A percentile compares a stretch with the other conserved stretches of the same genome.
Conservation (phyloP, 1,140 invertebrate genomes). For the Bombus fervidus region DNA sequence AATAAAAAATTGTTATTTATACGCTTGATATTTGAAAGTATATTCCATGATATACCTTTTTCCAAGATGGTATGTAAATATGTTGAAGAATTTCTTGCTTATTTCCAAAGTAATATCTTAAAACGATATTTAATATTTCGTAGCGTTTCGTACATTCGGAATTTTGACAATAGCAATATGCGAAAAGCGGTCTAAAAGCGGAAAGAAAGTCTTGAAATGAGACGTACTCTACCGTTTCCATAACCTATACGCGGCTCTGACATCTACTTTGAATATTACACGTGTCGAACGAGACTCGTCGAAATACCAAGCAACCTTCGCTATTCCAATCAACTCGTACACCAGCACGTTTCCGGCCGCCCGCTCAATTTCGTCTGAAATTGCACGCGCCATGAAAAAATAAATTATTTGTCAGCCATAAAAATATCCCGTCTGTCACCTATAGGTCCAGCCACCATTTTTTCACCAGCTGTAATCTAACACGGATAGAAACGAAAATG, state of each 20-base stretch:
- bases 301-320: background rate
- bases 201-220: background rate
- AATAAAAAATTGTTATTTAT: background rate
- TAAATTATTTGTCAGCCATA: background rate
- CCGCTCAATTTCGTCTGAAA: constrained; percentile 7
- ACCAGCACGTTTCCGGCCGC: background rate
- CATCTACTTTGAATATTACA: constrained; percentile 3
- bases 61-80: background rate
- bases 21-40: background rate
- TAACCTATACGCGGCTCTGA: background rate
- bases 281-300: background rate
- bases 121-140: no score
- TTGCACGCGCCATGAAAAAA: background rate
- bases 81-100: background rate
- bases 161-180: background rate
- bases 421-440: background rate
- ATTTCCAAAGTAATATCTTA: background rate
- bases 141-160: background rate
- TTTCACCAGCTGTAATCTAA: background rate
- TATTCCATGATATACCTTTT: background rate
- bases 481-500: background rate
- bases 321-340: constrained; percentile 11
- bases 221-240: background rate
- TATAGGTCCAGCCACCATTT: background rate
- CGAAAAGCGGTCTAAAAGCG: background rate